Conservation (phyloP, 2,797 vertebrate species). For the Trachops cirrhosus region DNA sequence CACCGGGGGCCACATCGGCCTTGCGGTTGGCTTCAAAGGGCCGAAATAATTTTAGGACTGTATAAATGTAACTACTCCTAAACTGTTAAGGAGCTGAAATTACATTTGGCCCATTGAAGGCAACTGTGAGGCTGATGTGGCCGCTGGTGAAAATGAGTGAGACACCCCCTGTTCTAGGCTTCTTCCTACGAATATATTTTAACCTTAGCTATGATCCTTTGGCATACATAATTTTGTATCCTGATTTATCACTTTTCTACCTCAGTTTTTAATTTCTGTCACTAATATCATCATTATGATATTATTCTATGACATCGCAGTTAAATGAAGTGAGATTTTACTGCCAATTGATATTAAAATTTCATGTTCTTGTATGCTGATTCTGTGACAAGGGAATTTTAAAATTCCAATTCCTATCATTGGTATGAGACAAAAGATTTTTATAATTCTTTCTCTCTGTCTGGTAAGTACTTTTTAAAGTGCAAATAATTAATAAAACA, state of each 20-base stretch:
- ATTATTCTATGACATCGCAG: slow-evolving; percentile 3
- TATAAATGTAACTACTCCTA: too few species aligned
- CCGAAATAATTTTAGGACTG: too few species aligned
- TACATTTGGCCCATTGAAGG: too few species aligned
- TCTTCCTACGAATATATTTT: neutral
- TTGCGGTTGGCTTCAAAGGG: too few species aligned
- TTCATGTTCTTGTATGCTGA: slow-evolving; percentile 37
- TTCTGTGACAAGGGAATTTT: slow-evolving; percentile 35
- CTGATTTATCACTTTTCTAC: neutral
- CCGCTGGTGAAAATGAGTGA: too few species aligned
- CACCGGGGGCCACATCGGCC: too few species aligned
- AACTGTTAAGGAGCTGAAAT: too few species aligned
- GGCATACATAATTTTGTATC: neutral
- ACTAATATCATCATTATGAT: neutral
- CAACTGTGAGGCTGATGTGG: too few species aligned
- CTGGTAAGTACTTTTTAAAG: slow-evolving; percentile 58
- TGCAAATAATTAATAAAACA: slow-evolving; percentile 52
- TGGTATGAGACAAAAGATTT: slow-evolving; percentile 18
- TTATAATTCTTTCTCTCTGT: slow-evolving; percentile 11
- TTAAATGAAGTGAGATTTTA: slow-evolving; percentile 39
- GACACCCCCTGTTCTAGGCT: neutral
- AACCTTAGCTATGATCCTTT: slow-evolving; percentile 30
- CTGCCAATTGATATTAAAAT: slow-evolving; percentile 34
- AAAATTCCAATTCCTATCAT: slow-evolving; percentile 47
- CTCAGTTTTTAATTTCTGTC: neutral